Evolutionary conservation across 2,113 vertebrate genomes (phyloP).

Genomic region (Baryphthengus martii): DNA sequence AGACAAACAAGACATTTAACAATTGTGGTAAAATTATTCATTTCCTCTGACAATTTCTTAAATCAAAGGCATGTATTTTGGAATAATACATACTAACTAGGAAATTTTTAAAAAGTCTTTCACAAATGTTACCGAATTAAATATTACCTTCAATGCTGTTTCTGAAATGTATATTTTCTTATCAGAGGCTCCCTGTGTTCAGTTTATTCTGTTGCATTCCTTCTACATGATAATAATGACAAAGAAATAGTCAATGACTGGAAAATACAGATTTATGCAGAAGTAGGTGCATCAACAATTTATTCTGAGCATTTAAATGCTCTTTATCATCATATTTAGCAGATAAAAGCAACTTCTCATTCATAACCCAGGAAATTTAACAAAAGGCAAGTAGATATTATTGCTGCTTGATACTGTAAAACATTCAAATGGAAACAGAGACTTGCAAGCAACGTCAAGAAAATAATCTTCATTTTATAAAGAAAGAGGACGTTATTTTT

Average conservation of each 20-base stretch:
- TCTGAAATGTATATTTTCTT: not conserved
- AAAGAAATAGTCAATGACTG: not conserved
- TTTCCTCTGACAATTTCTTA: constrained; percentile 39
- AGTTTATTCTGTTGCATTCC: not conserved
- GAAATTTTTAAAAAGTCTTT: not conserved
- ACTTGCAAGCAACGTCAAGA: not conserved
- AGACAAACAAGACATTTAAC: constrained; percentile 12
- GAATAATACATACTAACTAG: constrained; percentile 22
- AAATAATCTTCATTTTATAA: not conserved
- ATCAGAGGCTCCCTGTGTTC: not conserved
- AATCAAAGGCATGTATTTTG: constrained; percentile 1
- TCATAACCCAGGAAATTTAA: not conserved
- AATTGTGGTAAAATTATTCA: constrained; percentile 1
- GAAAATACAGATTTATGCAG: not conserved
- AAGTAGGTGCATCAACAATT: not conserved
- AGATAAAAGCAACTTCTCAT: not conserved
- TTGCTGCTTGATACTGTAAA: not conserved
- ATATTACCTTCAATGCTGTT: not conserved
- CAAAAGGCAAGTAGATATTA: not conserved
- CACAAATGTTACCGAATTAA: constrained; percentile 9
- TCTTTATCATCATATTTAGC: not conserved
- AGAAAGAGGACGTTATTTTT: not conserved
- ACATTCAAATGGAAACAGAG: not conserved
- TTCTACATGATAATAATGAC: not conserved
- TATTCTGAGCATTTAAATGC: not conserved